phyloP scores from a whole-genome alignment of 2,113 vertebrate species.

The Poeciliopsis occidentalis region DNA sequence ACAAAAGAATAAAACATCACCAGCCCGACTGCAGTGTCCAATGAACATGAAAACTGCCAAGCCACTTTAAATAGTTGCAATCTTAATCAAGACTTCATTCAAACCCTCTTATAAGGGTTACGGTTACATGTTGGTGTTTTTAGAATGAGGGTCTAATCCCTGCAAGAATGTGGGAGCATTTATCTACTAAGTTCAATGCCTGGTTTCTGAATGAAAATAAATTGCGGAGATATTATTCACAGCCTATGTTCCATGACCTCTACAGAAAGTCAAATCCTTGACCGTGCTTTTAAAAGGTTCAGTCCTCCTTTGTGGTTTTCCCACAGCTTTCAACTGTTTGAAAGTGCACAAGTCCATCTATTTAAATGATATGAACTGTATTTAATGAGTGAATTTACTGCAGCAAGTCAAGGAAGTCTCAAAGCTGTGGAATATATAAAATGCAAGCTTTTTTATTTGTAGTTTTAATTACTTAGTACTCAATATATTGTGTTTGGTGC shows the following conservation, averaged over 20 bases:
- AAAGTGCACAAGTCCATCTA: conserved; percentile 21
- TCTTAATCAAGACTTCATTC: conserved; percentile 32
- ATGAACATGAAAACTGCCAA: conserved; percentile 13
- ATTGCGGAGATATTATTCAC: conserved; percentile 16
- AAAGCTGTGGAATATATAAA: no score
- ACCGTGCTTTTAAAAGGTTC: conserved; percentile 57
- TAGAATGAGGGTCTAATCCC: conserved; percentile 19
- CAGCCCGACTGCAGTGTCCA: conserved; percentile 14
- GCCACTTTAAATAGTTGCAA: no score
- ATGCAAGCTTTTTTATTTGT: conserved; percentile 13
- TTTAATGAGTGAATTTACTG: conserved; percentile 20
- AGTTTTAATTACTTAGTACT: conserved; percentile 9
- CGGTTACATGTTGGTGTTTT: conserved; percentile 1
- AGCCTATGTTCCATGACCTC: conserved; percentile 31
- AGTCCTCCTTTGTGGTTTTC: conserved; percentile 56
- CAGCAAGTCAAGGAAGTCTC: no score
- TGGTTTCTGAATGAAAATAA: conserved; percentile 27
- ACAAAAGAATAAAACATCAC: no score
- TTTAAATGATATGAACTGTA: conserved; percentile 19
- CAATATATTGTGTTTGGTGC: not conserved
- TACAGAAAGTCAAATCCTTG: conserved; percentile 54
- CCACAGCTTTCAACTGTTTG: conserved; percentile 27
- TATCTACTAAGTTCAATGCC: conserved; percentile 37
- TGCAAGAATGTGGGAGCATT: conserved; percentile 18
- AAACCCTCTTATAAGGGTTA: conserved; percentile 15